Base-by-base conservation (phyloP, 92 coral and sea anemone genomes). In the Montipora capitata region DNA sequence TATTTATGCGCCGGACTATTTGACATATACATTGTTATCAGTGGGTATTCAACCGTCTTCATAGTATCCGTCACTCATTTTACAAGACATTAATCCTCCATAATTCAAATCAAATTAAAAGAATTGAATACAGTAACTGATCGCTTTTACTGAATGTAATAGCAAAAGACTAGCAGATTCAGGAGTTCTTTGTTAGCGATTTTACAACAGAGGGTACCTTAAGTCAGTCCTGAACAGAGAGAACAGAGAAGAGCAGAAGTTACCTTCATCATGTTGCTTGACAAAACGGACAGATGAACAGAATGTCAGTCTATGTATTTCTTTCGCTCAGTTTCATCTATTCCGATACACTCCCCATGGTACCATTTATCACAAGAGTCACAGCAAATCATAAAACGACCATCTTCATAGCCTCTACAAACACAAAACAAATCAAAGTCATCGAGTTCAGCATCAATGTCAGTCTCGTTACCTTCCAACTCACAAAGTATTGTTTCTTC, bases 371-470 rank as follows among this genome's bases (percentile, higher is more conserved):
- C 92, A 41, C 96, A 93, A 57, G 18, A 20, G 71, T 85, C 90
- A 80, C 96, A 93, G 27, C 94, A 93, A 15, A 93, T 69, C 94
- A 85, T 90, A 80, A 87, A 87, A 41, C 90, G 90, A 42, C 84
- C 94, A 87, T 93, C 94, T 72, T 93, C 96, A 14, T 91, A 91
- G 63, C 87, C 87, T 40, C 96, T 85, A 70, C 90, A 90, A n/a
- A 93, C 27, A 18, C 93, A 77, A 83, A 93, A 93, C 59, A 85
- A 5, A 27, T 81, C 83, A 71, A 44, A 15, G 12, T 89, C 92
- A 20, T 85, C 91, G 39, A 63, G 70, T 51, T 89, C 85, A 69
- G n/a, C 84, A 64, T 85, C 77, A 51, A 16, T 65, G 70, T 54
- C 41, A 69, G 43, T 65, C 18, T 70, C 83, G 41, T 58, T 44